phyloP scores from a whole-genome alignment of 2,888 invertebrate species.

The Spisula solida region DNA sequence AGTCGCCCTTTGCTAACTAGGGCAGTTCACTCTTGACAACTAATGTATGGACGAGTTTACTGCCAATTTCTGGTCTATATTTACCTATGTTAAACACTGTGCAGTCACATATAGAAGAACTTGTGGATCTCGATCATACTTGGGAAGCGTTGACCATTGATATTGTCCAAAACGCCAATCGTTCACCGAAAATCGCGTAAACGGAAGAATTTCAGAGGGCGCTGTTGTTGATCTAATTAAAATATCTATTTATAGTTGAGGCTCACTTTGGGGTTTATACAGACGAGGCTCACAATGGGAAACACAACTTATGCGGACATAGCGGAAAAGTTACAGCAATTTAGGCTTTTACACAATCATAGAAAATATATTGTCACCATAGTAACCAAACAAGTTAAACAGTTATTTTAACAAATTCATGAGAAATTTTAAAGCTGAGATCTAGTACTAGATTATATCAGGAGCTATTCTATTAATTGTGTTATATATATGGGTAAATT shows the following conservation, averaged over 20 bases:
- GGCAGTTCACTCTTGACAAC: conserved; percentile 62
- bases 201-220: conserved; percentile 52
- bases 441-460: too few species aligned
- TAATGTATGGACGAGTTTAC: background rate
- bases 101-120: background rate
- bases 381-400: too few species aligned
- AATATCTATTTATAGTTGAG: conserved; percentile 40
- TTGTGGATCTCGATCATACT: background rate
- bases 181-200: conserved; percentile 7
- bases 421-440: too few species aligned
- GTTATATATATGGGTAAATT: too few species aligned
- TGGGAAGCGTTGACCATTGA: background rate
- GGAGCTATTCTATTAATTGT: too few species aligned
- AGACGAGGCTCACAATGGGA: conserved; percentile 1
- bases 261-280: background rate
- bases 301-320: too few species aligned
- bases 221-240: conserved; percentile 43
- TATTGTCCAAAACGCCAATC: background rate
- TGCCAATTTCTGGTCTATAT: background rate
- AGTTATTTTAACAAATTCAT: too few species aligned
- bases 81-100: conserved; percentile 19
- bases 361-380: too few species aligned
- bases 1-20: conserved; percentile 51
- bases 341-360: too few species aligned
- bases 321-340: too few species aligned